Base-by-base conservation (phyloP, 1,140 invertebrate genomes). In the Musca domestica region DNA sequence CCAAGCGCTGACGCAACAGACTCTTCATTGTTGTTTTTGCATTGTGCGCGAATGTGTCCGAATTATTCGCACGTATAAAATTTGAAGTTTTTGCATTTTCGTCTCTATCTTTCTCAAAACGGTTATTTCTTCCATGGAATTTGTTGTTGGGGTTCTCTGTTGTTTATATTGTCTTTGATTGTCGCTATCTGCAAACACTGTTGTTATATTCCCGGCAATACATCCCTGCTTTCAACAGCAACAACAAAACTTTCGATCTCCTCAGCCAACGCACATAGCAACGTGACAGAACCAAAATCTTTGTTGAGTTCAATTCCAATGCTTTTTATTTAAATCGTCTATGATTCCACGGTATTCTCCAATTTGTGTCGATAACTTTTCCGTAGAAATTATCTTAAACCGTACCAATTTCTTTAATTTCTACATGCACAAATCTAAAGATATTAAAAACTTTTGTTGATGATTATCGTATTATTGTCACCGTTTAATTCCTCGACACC, bases 241-340 rank as follows among this genome's bases (percentile, higher is more conserved):
- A 69, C 61, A 7, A 69, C 68, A 34, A 69, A 69, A 66, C 47
- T 66, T 20, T 69, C 68, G 51, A 66, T 66, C 48, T 69, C 68
- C 3, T 69, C 63, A 1, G 68, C 51, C 23, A 69, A 54, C 22
- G 17, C 30, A 46, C 67, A 69, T 12, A 66, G 51, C 17, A 66
- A 48, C 27, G 66, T 19, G 20, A 61, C 48, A 10, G 51, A 48
- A 7, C 65, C 17, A 6, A 69, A 25, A 14, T 69, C 67, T 14
- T 64, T 27, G 52, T 49, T 19, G 9, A 68, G 19, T 19, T 52
- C 17, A 27, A 64, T 54, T 23, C 41, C 61, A 23, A 68, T 68
- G 27, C 46, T 48, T 68, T 51, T 54, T 48, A 15, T 64, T 68
- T 17, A 64, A 54, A n/a, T n/a, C 49, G 22, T 68, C 49, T 14